phyloP scores from a whole-genome alignment of 1,140 invertebrate species.

The Teleopsis dalmanni region DNA sequence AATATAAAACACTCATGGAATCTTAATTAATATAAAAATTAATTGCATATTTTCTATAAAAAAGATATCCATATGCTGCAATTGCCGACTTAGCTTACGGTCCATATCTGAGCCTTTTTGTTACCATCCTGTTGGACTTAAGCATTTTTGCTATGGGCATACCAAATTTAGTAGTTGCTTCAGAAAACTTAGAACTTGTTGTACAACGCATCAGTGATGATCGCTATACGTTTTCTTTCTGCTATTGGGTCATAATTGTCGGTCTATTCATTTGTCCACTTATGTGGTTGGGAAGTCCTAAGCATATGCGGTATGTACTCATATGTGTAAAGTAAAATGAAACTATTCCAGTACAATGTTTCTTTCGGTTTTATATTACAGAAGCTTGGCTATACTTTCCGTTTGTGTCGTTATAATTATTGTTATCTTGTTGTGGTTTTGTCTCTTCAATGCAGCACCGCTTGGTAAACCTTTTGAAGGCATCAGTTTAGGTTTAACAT shows the following conservation, averaged over 20 bases:
- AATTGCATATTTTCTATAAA: neutral
- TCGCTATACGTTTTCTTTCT: slow-evolving; percentile 60
- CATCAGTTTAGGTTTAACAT: slow-evolving; percentile 23
- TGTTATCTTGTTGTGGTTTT: slow-evolving; percentile 50
- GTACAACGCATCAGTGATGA: slow-evolving; percentile 57
- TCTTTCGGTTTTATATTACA: slow-evolving; percentile 22
- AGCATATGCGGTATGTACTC: slow-evolving; percentile 66
- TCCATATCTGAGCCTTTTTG: slow-evolving; percentile 48
- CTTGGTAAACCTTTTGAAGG: slow-evolving; percentile 33
- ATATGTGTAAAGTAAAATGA: neutral
- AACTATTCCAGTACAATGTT: neutral
- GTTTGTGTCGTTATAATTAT: slow-evolving; percentile 52
- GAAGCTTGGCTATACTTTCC: slow-evolving; percentile 53
- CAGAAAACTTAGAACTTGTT: slow-evolving; percentile 67
- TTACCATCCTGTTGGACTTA: slow-evolving; percentile 61
- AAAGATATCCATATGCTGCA: slow-evolving; percentile 67
- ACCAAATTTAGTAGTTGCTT: slow-evolving; percentile 68
- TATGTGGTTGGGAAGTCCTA: slow-evolving; percentile 73
- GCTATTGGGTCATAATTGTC: slow-evolving; percentile 66
- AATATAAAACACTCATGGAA: neutral
- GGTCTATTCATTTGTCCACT: slow-evolving; percentile 63
- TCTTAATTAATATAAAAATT: neutral
- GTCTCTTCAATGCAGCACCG: slow-evolving; percentile 25
- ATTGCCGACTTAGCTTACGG: slow-evolving; percentile 65
- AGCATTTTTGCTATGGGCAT: slow-evolving; percentile 67